Evolutionary conservation across 2,888 invertebrate species (phyloP).

Genomic region (Aspidiotus destructor): DNA sequence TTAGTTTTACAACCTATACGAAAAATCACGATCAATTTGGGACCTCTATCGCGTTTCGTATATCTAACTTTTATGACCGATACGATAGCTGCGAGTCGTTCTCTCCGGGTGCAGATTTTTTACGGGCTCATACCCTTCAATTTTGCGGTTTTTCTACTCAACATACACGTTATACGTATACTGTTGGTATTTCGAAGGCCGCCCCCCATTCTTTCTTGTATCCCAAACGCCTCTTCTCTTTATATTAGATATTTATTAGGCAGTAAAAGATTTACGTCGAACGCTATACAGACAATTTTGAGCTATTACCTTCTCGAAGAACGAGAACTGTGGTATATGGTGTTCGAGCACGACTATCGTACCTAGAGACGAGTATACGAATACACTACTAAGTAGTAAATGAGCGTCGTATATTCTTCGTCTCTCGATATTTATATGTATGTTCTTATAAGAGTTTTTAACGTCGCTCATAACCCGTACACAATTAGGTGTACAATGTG

Average conservation of each 20-base stretch:
- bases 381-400: constrained; percentile 29
- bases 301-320: constrained; percentile 19
- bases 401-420: constrained; percentile 30
- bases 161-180: not conserved
- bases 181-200: not conserved
- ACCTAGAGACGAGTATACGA: constrained; percentile 14
- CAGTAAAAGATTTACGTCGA: constrained; percentile 30
- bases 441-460: constrained; percentile 22
- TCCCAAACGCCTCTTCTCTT: constrained; percentile 9
- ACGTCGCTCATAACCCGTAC: constrained; percentile 18
- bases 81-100: constrained; percentile 7
- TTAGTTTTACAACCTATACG: not conserved
- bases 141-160: constrained; percentile 24
- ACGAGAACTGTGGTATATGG: too few species aligned
- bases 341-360: too few species aligned
- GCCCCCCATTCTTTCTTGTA: not conserved
- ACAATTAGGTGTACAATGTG: constrained; percentile 27
- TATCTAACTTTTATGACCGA: constrained; percentile 32
- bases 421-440: constrained; percentile 31
- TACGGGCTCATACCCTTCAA: constrained; percentile 29
- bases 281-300: constrained; percentile 26
- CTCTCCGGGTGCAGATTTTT: constrained; percentile 27
- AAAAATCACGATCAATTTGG: constrained; percentile 31
- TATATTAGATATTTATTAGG: constrained; percentile 33
- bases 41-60: constrained; percentile 30